Base-by-base conservation (phyloP, 2,797 vertebrate genomes). In the Eulemur mongoz region DNA sequence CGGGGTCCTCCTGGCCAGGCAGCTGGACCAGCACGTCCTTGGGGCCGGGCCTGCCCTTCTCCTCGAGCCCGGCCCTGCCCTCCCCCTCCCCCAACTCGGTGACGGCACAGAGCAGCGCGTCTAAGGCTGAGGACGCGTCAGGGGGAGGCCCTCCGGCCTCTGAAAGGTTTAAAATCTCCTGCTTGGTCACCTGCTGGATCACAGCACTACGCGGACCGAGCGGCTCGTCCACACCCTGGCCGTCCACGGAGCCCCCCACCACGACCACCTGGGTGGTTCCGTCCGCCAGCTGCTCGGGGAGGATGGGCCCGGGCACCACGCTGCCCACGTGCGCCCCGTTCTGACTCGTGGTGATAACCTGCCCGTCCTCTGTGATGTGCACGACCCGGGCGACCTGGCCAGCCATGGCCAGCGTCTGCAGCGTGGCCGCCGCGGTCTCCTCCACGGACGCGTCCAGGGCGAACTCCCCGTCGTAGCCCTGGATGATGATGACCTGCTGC, bases 401-500 rank as follows among this genome's bases (percentile, higher is more conserved):
- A 0, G 99, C 99, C 99, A 99, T 99, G 0, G 99, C 99, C 95
- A 99, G 98, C 0, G 99, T 99, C 98, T 99, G 99, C 97, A 99
- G 98, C 0, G 99, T 99, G 93, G 99, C 99, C 0, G 99, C 99
- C 0, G 99, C 99, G 0, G 99, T 99, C 98, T 99, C 99, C 95
- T 99, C 99, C 97, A 99, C 97, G 0, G 99, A 99, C 88, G 99
- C 98, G 22, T 99, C 99, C 22, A 99, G 99, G 80, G 99, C 97
- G 20, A 99, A 98, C 75, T 99, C 99, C 0, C 99, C 99, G 0
- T 99, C 99, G 0, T 98, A 99, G 79, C 99, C 99, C 97, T 99
- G 99, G 96, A 99, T 99, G 95, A 99, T 99, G 98, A 99, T 99
- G 96, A 99, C 99, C 97, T 99, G 99, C 98, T 99, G 99, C 52